These are phyloP conservation scores for Piscicola geometra DNA, from an alignment of 2,888 invertebrate genomes.

Conservation along the genomic window DNA sequence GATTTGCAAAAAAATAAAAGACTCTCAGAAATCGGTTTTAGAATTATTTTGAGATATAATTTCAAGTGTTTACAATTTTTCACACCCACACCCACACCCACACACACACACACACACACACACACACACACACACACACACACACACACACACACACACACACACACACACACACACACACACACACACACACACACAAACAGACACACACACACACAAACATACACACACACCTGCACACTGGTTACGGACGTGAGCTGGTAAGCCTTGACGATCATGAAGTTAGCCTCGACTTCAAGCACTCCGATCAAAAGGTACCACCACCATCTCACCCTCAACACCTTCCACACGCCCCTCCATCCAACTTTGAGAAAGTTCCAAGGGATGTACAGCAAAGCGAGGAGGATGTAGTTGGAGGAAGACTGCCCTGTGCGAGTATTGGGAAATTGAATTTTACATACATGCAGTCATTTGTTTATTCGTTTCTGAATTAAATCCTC, in stretches of 20 bases:
- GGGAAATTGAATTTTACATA: conserved; percentile 18
- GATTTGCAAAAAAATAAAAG: no score
- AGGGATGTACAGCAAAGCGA: conserved; percentile 72
- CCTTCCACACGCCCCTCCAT: conserved; percentile 63
- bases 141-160: background rate
- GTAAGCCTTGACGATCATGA: conserved; percentile 75
- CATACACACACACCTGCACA: conserved; percentile 68
- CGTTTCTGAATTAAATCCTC: no score
- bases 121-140: no score
- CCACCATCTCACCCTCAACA: conserved; percentile 70
- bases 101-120: no score
- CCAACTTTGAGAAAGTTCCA: conserved; percentile 67
- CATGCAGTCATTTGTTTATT: no score
- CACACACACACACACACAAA: background rate
- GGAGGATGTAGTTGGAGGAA: conserved; percentile 65
- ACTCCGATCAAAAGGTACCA: conserved; percentile 71
- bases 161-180: background rate
- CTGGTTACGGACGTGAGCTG: conserved; percentile 69
- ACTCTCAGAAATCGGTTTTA: no score
- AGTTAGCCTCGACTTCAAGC: conserved; percentile 81
- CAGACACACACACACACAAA: no score
- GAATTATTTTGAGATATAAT: no score
- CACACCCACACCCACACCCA: no score
- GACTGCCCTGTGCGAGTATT: conserved; percentile 17
- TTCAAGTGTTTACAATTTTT: no score